These are phyloP conservation scores for Corvus moneduloides DNA, from an alignment of 2,113 vertebrate species.

Conservation along the genomic window DNA sequence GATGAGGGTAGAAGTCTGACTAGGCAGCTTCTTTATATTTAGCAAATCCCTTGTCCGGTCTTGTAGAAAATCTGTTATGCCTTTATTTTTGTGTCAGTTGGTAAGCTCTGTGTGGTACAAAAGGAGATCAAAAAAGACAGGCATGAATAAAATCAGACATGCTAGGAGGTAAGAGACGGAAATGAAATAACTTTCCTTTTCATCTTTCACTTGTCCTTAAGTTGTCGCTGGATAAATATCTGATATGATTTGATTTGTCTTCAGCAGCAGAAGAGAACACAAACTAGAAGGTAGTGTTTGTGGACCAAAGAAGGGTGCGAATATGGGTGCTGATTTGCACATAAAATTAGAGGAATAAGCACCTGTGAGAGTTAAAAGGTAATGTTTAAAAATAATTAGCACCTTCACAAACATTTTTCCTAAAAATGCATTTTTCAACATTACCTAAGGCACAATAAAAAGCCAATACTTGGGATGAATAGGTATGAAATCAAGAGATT, in stretches of 20 bases:
- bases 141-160: not conserved
- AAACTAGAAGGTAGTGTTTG: not conserved
- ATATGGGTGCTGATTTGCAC: not conserved
- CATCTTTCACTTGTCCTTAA: slow-evolving; percentile 18
- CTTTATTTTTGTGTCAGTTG: slow-evolving; percentile 50
- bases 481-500: not conserved
- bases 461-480: not conserved
- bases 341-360: not conserved
- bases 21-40: slow-evolving; percentile 31
- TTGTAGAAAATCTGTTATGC: not conserved
- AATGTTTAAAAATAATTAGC: not conserved
- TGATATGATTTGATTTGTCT: not conserved
- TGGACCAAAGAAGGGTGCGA: not conserved
- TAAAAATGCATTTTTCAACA: not conserved
- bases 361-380: not conserved
- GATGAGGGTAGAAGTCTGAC: not conserved
- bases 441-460: not conserved
- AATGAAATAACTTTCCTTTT: slow-evolving; percentile 11
- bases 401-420: not conserved
- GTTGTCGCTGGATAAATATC: not conserved
- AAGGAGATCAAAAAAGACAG: not conserved
- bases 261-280: not conserved
- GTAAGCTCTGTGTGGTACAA: not conserved
- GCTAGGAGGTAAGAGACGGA: not conserved
- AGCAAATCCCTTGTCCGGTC: slow-evolving; percentile 4